Base-by-base conservation (phyloP, 2,113 vertebrate genomes). In the Sphyrna mokarran region DNA sequence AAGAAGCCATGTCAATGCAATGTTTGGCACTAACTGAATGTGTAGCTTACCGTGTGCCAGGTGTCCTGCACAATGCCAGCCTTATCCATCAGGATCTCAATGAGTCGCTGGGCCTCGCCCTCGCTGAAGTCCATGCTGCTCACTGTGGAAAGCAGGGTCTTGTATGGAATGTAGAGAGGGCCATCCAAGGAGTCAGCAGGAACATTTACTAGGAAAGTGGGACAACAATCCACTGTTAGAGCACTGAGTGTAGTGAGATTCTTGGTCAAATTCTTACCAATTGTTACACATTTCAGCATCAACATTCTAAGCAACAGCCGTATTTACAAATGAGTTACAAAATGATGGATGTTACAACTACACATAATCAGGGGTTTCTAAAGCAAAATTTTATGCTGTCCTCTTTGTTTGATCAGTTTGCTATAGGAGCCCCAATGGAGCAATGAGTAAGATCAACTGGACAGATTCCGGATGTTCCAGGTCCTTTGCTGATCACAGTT, bases 1-100 rank as follows among this genome's bases (percentile, higher is more conserved):
- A 90, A 22, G 61, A n/a, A 54, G 54, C 29, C 86, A 58, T 10
- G 4, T 54, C 86, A 91, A 66, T 23, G 33, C 89, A 63, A 66
- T 66, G 89, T 58, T 66, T n/a, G 89, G 89, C 95, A 23, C 10
- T 1, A 14, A 95, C 48, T n/a, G 54, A 23, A 16, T 26, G 5
- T 33, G 8, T 20, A 7, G 61, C 97, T 85, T 97, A 99, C 99
- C 98, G 6, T 99, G 96, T 99, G 99, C 99, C 99, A 99, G 48
- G 98, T 98, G 96, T 98, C 98, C 96, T 99, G 98, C 95, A 98
- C 96, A 22, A 98, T 96, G 95, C 98, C 98, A 0, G 97, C 96
- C 96, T 98, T 99, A 96, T 99, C 98, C 0, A 98, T 98, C 63
- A 99, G 97, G 97, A 99, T 98, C 97, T 99, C 98, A 0, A 99